A percentile compares a stretch with the other conserved stretches of the same genome.
phyloP scores from a whole-genome alignment of 2,888 invertebrate species.

The Myopa testacea region DNA sequence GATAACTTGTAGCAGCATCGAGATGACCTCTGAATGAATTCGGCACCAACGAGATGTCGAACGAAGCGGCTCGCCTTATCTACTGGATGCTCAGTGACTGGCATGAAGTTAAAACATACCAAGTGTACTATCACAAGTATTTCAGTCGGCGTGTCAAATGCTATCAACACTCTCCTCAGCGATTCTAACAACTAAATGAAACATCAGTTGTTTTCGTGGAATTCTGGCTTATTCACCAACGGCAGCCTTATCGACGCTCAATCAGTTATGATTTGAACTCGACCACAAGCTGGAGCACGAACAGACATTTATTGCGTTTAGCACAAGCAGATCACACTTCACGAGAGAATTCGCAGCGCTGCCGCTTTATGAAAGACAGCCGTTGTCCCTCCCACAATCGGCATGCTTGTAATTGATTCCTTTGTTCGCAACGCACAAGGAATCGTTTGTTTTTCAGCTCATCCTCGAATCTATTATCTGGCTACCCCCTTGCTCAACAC shows the following conservation, averaged over 20 bases:
- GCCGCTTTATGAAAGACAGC: neutral
- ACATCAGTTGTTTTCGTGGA: neutral
- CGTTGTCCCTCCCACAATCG: neutral
- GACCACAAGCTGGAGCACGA: neutral
- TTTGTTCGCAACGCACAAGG: neutral
- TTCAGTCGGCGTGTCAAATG: conserved; percentile 24
- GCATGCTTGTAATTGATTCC: neutral
- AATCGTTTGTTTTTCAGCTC: conserved; percentile 24
- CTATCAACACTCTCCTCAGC: conserved; percentile 14
- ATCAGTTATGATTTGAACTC: conserved; percentile 36
- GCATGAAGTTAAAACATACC: neutral
- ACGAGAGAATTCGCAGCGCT: neutral
- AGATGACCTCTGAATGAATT: conserved; percentile 2
- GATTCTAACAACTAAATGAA: neutral
- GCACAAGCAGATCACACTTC: neutral
- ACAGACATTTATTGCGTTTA: too few species aligned
- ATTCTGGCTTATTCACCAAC: neutral
- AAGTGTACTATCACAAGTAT: neutral
- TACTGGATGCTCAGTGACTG: neutral
- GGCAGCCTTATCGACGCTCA: conserved; percentile 16
- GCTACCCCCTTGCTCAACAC: conserved; percentile 22
- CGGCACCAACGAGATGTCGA: neutral
- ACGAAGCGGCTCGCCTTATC: neutral
- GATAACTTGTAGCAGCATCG: neutral
- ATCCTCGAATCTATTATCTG: conserved; percentile 6